Evolutionary conservation across 2,797 vertebrate species (phyloP), one percentile per base, ranked within the genome.

Genomic region (Rallus crepitans): DNA sequence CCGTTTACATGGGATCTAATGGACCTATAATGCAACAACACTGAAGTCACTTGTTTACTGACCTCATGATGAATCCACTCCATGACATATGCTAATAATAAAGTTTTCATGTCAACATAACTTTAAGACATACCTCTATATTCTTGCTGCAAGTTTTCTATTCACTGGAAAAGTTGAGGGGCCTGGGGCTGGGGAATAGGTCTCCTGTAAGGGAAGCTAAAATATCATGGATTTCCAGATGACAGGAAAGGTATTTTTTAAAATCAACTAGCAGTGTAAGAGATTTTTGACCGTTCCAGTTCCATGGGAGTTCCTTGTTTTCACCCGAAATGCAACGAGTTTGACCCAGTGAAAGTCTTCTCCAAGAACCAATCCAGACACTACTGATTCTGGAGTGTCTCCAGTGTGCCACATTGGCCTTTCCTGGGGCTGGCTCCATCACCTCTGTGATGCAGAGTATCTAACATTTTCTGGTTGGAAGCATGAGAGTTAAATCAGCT

Each of bases 391-490:
- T 64, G 21, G 69, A 88, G 68, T 30, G n/a, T 50, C 16, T 81
- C 75, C 27, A 59, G 12, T 9, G 33, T 28, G 12, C 57, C 55
- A 31, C 42, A 57, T 47, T 4, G 68, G 68, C 40, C 30, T 21
- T 92, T 35, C 35, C 71, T 11, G n/a, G 79, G 76, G 40, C 33
- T 84, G 71, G 66, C 37, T 55, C 21, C 81, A n/a, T 86, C 64
- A 86, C 55, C 79, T 89, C 39, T 15, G 2, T 76, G 35, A 90
- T 69, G 68, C 76, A 70, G 40, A 68, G 15, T 37, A 71, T 56
- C 82, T 83, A 78, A 91, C 73, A 60, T 79, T 88, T 94, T 87
- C 87, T 89, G 37, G 30, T 82, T 59, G 79, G 71, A 78, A 94
- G 27, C 40, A 78, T 8, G 68, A 63, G 85, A 71, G 39, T 72